Percentiles rank a stretch among this genome's conserved stretches.
phyloP scores from a whole-genome alignment of 2,797 vertebrate genomes.

The Tachyglossus aculeatus region DNA sequence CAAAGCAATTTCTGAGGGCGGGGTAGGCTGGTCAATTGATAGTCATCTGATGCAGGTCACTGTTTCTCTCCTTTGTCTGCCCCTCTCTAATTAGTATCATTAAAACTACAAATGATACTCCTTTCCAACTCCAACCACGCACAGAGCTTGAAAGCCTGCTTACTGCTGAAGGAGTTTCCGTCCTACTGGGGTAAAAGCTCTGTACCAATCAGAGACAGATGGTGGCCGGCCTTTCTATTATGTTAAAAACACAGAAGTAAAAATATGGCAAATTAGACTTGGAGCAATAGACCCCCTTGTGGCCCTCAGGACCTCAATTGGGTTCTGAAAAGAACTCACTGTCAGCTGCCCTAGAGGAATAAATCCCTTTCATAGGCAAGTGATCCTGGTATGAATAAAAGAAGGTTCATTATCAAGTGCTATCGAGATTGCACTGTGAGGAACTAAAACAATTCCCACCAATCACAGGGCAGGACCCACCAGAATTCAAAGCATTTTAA shows the following conservation, averaged over 20 bases:
- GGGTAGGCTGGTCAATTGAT: rapidly evolving
- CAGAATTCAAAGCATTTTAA: too few species aligned
- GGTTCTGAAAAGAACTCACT: neutral
- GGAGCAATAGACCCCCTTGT: neutral
- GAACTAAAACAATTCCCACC: too few species aligned
- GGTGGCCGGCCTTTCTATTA: neutral
- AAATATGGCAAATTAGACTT: too few species aligned
- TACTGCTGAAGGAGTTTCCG: rapidly evolving
- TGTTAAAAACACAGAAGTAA: neutral
- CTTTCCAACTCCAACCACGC: neutral
- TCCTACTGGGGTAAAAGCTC: neutral
- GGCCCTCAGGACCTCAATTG: rapidly evolving
- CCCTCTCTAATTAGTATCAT: rapidly evolving
- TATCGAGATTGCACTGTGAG: too few species aligned
- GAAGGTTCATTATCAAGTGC: too few species aligned
- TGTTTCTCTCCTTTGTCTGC: neutral
- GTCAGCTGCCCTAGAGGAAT: rapidly evolving
- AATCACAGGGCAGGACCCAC: too few species aligned
- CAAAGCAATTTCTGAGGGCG: neutral
- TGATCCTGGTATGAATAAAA: too few species aligned
- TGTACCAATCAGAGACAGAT: neutral
- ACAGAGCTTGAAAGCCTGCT: neutral
- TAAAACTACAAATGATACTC: neutral
- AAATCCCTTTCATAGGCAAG: too few species aligned
- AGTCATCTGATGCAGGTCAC: rapidly evolving